These are phyloP conservation scores for Grapholita molesta DNA, from an alignment of 1,140 invertebrate genomes.

Conservation along the genomic window DNA sequence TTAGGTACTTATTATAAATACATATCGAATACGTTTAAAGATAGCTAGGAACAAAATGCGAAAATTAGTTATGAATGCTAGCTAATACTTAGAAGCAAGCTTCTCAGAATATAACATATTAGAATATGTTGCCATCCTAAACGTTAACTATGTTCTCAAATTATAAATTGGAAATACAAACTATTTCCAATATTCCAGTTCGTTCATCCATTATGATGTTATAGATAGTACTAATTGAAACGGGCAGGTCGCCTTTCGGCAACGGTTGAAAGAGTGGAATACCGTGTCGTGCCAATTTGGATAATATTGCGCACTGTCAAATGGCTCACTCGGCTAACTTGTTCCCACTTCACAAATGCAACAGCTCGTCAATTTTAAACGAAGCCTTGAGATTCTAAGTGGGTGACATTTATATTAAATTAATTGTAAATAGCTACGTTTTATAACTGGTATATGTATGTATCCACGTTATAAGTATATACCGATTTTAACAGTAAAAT, in stretches of 20 bases:
- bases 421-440: too few relatives aligned
- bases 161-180: not conserved
- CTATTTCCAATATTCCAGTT: not conserved
- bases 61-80: too few relatives aligned
- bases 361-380: not conserved
- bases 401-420: not conserved
- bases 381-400: not conserved
- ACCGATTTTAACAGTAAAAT: too few relatives aligned
- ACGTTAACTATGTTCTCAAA: not conserved
- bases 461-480: too few relatives aligned
- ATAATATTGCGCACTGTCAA: conserved; percentile 14
- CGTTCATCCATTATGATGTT: not conserved
- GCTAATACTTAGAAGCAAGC: too few relatives aligned
- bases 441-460: too few relatives aligned
- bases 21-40: too few relatives aligned
- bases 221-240: conserved; percentile 9
- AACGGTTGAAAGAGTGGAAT: conserved; percentile 23
- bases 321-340: not conserved
- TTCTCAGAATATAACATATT: too few relatives aligned
- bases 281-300: conserved; percentile 27
- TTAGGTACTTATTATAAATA: too few relatives aligned
- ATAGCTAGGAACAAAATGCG: too few relatives aligned
- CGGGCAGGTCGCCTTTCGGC: not conserved
- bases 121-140: not conserved
- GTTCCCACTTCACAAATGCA: not conserved